phyloP scores from a whole-genome alignment of 2,797 vertebrate species.

The Argentina silus region DNA sequence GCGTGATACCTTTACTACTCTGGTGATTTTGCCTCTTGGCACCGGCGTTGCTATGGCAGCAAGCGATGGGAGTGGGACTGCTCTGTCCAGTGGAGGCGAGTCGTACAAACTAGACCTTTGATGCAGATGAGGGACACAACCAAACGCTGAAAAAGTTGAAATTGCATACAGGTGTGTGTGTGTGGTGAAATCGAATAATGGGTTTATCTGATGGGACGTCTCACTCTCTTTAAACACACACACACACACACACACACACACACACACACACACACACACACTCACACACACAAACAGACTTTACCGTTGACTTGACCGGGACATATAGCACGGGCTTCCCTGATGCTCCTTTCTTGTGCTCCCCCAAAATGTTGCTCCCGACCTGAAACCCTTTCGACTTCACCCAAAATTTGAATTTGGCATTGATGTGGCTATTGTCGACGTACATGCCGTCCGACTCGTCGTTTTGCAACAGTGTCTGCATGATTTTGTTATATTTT shows the following conservation, averaged over 20 bases:
- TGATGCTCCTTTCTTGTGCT: slow-evolving; percentile 81
- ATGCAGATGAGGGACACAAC: slow-evolving; percentile 52
- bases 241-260: not conserved
- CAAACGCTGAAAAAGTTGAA: slow-evolving; percentile 47
- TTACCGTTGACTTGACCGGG: slow-evolving; percentile 91
- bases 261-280: slow-evolving; percentile 4
- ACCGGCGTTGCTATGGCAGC: slow-evolving; percentile 86
- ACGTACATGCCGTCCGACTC: slow-evolving; percentile 84
- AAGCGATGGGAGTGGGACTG: slow-evolving; percentile 76
- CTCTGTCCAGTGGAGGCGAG: slow-evolving; percentile 69
- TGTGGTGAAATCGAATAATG: slow-evolving; percentile 57
- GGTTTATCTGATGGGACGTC: slow-evolving; percentile 63
- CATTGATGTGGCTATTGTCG: slow-evolving; percentile 89
- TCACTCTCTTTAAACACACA: slow-evolving; percentile 10
- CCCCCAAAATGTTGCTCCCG: slow-evolving; percentile 85
- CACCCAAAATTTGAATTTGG: slow-evolving; percentile 99
- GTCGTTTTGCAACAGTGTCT: slow-evolving; percentile 87
- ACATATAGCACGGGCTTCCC: slow-evolving; percentile 91
- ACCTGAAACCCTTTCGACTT: slow-evolving; percentile 97
- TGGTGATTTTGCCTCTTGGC: slow-evolving; percentile 71
- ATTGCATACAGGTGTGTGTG: slow-evolving; percentile 46
- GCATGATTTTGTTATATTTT: slow-evolving; percentile 98
- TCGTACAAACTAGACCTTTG: slow-evolving; percentile 72
- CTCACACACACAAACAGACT: slow-evolving; percentile 44
- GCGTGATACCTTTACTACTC: slow-evolving; percentile 64